phyloP scores from a whole-genome alignment of 2,797 vertebrate species.

The Peromyscus attwateri region DNA sequence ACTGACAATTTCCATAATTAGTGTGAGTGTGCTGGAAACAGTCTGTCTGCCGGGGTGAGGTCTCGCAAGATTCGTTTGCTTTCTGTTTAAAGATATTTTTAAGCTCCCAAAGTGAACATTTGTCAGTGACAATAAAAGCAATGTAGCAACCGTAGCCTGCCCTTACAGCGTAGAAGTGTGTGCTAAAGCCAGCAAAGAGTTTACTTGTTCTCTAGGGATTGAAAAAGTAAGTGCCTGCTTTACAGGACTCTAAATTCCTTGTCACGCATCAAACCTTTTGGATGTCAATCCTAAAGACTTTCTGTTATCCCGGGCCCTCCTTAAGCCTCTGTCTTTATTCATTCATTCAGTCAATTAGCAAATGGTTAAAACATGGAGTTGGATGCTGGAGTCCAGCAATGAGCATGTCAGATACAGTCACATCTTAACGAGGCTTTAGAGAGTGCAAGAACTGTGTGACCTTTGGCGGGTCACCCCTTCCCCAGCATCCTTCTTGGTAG shows the following conservation, averaged over 20 bases:
- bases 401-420: neutral
- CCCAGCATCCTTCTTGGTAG: neutral
- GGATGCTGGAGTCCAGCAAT: neutral
- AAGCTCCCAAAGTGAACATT: slow-evolving; percentile 3
- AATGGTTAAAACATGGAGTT: neutral
- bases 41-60: neutral
- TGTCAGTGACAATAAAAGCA: neutral
- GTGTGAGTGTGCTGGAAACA: neutral
- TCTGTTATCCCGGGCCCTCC: neutral
- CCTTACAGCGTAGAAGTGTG: neutral
- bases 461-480: no score
- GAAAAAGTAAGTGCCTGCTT: neutral
- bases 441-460: neutral
- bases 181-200: neutral
- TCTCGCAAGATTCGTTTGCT: neutral
- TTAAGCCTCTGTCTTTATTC: neutral
- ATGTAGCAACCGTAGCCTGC: neutral
- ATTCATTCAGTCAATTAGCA: neutral
- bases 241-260: neutral
- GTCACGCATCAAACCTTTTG: no score
- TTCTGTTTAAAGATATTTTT: neutral
- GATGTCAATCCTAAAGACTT: neutral
- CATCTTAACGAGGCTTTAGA: neutral
- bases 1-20: neutral
- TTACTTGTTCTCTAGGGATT: neutral